phyloP scores from a whole-genome alignment of 2,888 invertebrate genomes.

The Steinernema scapterisci region DNA sequence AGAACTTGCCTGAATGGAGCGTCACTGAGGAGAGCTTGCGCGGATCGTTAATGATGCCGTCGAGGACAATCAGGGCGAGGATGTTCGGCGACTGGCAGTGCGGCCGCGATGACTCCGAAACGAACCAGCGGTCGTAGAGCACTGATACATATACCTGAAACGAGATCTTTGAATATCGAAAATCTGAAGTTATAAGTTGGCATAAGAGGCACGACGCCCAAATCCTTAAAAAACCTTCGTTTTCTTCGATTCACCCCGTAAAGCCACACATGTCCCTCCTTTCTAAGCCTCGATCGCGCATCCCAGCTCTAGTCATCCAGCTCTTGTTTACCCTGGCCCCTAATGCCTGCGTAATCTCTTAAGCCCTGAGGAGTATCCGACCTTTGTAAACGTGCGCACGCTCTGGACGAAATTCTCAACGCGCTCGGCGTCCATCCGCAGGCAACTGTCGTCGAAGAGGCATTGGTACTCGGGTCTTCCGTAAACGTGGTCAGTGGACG shows the following conservation, averaged over 20 bases:
- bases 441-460: constrained; percentile 53
- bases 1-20: constrained; percentile 51
- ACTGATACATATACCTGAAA: constrained; percentile 60
- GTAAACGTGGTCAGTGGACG: constrained; percentile 4
- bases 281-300: not conserved
- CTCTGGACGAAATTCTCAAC: constrained; percentile 57
- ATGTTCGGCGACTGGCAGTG: constrained; percentile 39
- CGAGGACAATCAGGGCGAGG: constrained; percentile 49
- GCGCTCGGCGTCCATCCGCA: constrained; percentile 52
- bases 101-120: constrained; percentile 36
- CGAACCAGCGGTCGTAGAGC: constrained; percentile 62
- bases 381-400: constrained; percentile 58
- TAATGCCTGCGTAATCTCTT: not conserved
- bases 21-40: constrained; percentile 59
- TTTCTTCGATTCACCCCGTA: no score
- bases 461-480: constrained; percentile 44
- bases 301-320: not conserved
- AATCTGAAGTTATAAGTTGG: not conserved
- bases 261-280: not conserved
- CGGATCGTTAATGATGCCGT: constrained; percentile 59
- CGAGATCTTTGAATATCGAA: not conserved
- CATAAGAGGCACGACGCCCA: not conserved
- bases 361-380: constrained; percentile 30
- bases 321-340: not conserved
- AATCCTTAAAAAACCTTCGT: not conserved